phyloP scores from a whole-genome alignment of 2,888 invertebrate species.

The Dryococelus australis region DNA sequence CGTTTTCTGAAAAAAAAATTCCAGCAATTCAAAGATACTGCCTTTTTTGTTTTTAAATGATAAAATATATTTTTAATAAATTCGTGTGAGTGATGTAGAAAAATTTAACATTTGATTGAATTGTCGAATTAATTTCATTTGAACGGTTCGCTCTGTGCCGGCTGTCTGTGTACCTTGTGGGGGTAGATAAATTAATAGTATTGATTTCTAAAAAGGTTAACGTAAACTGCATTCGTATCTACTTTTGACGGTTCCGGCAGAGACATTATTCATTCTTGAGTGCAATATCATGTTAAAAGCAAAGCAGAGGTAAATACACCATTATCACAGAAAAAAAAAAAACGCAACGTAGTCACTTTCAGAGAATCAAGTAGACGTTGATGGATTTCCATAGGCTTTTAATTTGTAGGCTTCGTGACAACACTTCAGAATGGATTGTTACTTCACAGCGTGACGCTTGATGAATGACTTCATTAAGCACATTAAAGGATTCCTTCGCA shows the following conservation, averaged over 20 bases:
- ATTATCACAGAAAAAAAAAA: neutral
- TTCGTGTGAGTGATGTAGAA: too few species aligned
- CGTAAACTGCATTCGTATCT: too few species aligned
- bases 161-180: too few species aligned
- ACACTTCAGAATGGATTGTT: neutral
- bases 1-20: too few species aligned
- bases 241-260: neutral
- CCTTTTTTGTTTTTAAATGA: too few species aligned
- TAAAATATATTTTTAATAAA: too few species aligned
- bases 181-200: too few species aligned
- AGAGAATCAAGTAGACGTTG: neutral
- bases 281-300: neutral
- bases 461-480: neutral
- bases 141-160: too few species aligned
- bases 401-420: neutral
- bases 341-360: neutral
- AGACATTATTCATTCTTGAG: neutral
- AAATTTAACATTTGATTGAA: too few species aligned
- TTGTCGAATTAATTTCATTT: too few species aligned
- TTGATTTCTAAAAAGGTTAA: too few species aligned
- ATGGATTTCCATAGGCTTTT: neutral
- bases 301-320: neutral
- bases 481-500: neutral
- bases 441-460: neutral
- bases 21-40: too few species aligned